Base-by-base conservation (phyloP, 2,797 vertebrate genomes). In the Brotula barbata region DNA sequence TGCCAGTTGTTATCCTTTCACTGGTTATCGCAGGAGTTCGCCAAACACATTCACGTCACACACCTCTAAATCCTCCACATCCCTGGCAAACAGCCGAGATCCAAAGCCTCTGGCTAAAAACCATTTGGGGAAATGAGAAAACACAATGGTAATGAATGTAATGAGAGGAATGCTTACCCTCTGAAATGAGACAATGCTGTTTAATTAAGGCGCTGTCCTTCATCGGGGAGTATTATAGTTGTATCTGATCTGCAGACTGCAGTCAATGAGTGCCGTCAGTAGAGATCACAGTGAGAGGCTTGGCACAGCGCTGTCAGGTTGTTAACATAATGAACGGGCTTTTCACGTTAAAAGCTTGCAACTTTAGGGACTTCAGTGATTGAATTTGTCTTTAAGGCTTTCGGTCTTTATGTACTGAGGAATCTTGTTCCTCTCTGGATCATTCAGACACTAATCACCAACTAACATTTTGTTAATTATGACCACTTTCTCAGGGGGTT, bases 171-270 rank as follows among this genome's bases (percentile, higher is more conserved):
- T 46, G 53, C 66, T 64, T 47, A 41, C 15, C 10, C 40, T 41
- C n/a, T 47, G 56, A 73, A 55, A 73, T 62, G 58, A 59, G 49
- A 58, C 66, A 63, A 53, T 61, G 37, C 50, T 19, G 68, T 80
- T 83, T 85, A 81, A 83, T 85, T 81, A 88, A 75, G 75, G 67
- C 73, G 34, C 21, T 17, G 39, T 36, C 17, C 51, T 65, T 69
- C 75, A 54, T 25, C 25, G 77, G 67, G 64, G 68, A 53, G 55
- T 41, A 61, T 64, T 69, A 68, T 41, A 46, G 58, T 67, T 59
- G 14, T 64, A 58, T 78, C 56, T 64, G 74, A n/a, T n/a, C n/a
- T n/a, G n/a, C n/a, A 71, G 46, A 57, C 4, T 3, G 65, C 33
- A 50, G 21, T 16, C 17, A 6, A 50, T 20, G 46, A 69, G 46